A percentile compares a stretch with the other conserved stretches of the same genome.
These are phyloP conservation scores for Stenolophus ochropezus DNA, from an alignment of 2,888 invertebrate species.

Conservation along the genomic window DNA sequence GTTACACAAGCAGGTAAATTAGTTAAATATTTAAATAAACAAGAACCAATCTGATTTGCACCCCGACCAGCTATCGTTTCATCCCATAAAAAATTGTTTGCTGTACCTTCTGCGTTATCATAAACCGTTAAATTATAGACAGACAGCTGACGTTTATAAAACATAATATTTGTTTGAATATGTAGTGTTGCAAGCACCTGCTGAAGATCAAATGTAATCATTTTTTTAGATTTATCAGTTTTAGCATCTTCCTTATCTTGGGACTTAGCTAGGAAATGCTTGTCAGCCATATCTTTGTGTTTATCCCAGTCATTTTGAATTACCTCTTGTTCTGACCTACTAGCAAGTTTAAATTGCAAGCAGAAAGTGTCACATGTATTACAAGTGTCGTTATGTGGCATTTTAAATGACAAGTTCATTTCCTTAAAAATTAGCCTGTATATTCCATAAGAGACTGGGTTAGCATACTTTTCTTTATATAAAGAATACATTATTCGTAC, in stretches of 20 bases:
- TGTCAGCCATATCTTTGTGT: not conserved
- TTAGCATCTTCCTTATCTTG: not conserved
- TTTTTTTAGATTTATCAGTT: too few species aligned
- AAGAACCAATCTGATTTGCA: slow-evolving; percentile 62
- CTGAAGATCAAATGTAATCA: too few species aligned
- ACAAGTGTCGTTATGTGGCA: not conserved
- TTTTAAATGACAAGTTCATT: not conserved
- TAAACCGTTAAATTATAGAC: too few species aligned
- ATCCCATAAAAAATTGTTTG: too few species aligned
- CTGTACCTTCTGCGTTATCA: too few species aligned
- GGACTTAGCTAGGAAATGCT: not conserved
- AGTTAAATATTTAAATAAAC: slow-evolving; percentile 51
- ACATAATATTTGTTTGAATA: too few species aligned
- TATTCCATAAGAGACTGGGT: not conserved
- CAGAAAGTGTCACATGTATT: not conserved
- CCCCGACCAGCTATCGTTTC: slow-evolving; percentile 58
- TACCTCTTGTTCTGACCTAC: too few species aligned
- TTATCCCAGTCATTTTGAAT: slow-evolving; percentile 36
- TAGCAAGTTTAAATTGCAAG: not conserved
- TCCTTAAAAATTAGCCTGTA: not conserved
- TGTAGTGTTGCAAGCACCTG: too few species aligned
- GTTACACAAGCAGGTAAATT: not conserved
- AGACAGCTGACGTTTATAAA: too few species aligned
- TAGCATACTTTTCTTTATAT: not conserved
- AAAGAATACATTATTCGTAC: not conserved